phyloP scores from a whole-genome alignment of 2,113 vertebrate species.

The Potamarius usumacintae region DNA sequence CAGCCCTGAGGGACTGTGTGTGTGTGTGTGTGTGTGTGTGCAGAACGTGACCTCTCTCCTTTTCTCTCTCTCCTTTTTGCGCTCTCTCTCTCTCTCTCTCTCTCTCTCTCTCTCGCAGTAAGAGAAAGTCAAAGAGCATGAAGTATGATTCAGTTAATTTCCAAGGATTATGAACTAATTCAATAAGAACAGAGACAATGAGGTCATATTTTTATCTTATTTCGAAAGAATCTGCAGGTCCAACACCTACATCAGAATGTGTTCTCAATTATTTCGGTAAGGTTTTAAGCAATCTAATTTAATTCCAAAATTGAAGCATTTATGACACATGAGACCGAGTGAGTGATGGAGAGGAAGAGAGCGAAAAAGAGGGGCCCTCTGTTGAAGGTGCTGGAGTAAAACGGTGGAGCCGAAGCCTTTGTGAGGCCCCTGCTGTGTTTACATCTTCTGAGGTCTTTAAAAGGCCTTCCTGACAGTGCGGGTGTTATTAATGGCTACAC shows the following conservation, averaged over 20 bases:
- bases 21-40: background rate
- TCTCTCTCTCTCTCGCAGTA: background rate
- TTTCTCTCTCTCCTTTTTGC: background rate
- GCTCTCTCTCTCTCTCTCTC: background rate
- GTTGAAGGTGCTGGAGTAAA: slow-evolving; percentile 41
- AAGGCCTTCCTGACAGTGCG: slow-evolving; percentile 47
- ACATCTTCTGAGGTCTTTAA: slow-evolving; percentile 49
- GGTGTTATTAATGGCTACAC: slow-evolving; percentile 45
- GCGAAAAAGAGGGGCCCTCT: background rate
- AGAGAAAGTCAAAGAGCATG: background rate
- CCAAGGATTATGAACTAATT: background rate
- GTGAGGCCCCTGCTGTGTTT: slow-evolving; percentile 44
- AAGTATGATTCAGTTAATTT: background rate
- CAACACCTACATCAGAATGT: background rate
- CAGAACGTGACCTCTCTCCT: background rate
- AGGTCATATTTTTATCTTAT: background rate
- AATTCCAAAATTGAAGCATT: background rate
- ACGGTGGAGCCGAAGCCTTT: slow-evolving; percentile 29
- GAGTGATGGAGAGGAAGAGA: background rate
- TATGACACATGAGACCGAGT: background rate
- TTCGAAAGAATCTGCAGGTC: background rate
- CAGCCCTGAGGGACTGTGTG: slow-evolving; percentile 27
- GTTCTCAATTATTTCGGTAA: background rate
- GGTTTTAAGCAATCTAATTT: background rate
- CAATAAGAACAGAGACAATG: background rate